phyloP scores from a whole-genome alignment of 1,140 invertebrate species.

The Aethina tumida region DNA sequence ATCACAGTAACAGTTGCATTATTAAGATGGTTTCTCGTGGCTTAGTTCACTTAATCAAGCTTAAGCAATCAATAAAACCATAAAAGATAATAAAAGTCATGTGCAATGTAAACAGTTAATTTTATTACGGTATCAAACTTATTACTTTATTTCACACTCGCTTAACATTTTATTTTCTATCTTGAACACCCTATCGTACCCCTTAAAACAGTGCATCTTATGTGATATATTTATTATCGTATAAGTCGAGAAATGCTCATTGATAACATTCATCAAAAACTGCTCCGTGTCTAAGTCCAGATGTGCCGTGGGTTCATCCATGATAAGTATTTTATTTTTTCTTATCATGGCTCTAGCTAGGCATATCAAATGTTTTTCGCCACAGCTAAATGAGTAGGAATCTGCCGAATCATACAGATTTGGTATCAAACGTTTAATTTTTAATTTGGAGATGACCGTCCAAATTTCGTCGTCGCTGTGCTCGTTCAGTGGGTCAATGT shows the following conservation, averaged over 20 bases:
- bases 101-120: too few species aligned
- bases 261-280: slow-evolving; percentile 56
- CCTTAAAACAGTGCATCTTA: too few species aligned
- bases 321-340: slow-evolving; percentile 64
- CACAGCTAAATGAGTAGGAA: slow-evolving; percentile 68
- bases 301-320: slow-evolving; percentile 67
- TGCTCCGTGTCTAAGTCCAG: slow-evolving; percentile 59
- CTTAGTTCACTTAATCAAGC: too few species aligned
- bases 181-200: too few species aligned
- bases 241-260: slow-evolving; percentile 53
- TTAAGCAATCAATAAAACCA: too few species aligned
- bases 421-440: slow-evolving; percentile 18
- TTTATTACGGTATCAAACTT: too few species aligned
- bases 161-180: too few species aligned
- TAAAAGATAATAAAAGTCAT: too few species aligned
- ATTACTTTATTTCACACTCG: too few species aligned
- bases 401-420: slow-evolving; percentile 45
- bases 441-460: slow-evolving; percentile 30
- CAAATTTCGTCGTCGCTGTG: slow-evolving; percentile 39
- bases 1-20: too few species aligned
- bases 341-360: slow-evolving; percentile 64
- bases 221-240: too few species aligned
- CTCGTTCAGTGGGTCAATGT: slow-evolving; percentile 46
- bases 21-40: too few species aligned
- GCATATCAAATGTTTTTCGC: slow-evolving; percentile 70